Evolutionary conservation across 2,888 invertebrate genomes (phyloP), one percentile per base, ranked within the genome.

Genomic region (Seladonia tumulorum): DNA sequence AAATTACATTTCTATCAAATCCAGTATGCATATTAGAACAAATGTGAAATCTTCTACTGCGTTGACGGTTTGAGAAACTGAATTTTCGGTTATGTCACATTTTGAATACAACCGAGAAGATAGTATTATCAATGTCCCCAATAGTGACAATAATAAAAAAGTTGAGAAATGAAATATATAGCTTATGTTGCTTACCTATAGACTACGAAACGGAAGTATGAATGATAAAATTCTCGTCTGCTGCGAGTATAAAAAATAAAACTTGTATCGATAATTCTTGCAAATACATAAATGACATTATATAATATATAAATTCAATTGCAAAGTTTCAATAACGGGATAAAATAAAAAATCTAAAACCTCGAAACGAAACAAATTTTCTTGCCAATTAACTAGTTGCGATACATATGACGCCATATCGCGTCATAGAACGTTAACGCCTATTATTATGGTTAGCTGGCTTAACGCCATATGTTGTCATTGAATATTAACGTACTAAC

Each of bases 401-500:
- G 68, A 68, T 39, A 39, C 39, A 22, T 68, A 68, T 68, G 68
- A 68, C 68, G 68, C 68, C 68, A 68, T 68, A 39, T 68, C 18
- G 39, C 68, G 68, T 68, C 68, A 68, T 68, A 68, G 68, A 68
- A 68, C 22, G 68, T 68, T 68, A 68, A 68, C 68, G 68, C 68
- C 39, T 68, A 68, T 68, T 68, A 68, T 68, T 68, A 68, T 68
- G 35, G 68, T 68, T 39, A 35, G 68, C 63, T 63, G 63, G 35
- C 63, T 63, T 22, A 39, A 68, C 22, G 68, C 22, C 22, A 12
- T 39, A 68, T 39, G 35, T 22, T 68, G 22, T 1, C 22, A 10
- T 3, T 22, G 35, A 8, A 22, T 68, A 39, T 39, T 68, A 68
- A 68, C 18, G 35, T 22, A 68, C 4, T 12, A 66, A 12, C 8